These are phyloP conservation scores for Drosophila nannoptera DNA, from an alignment of 1,140 invertebrate species.

Conservation along the genomic window DNA sequence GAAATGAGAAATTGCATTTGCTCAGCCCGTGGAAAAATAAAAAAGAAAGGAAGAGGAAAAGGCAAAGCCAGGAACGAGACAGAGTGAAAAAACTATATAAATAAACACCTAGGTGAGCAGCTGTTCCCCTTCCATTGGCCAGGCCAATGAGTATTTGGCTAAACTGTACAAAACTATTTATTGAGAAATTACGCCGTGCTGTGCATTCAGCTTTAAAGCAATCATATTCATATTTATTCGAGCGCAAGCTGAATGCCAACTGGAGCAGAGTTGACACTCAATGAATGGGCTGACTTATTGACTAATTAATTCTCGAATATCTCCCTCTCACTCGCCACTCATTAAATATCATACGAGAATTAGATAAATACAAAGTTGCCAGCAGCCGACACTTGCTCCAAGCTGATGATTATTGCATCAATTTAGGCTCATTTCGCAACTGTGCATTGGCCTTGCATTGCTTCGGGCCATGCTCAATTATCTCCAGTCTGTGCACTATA, in stretches of 20 bases:
- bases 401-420: too few relatives aligned
- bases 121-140: neutral
- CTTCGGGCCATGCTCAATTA: too few relatives aligned
- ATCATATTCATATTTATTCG: neutral
- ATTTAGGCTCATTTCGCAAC: too few relatives aligned
- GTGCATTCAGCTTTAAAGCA: neutral
- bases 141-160: neutral
- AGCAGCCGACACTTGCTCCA: too few relatives aligned
- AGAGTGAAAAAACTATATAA: constrained; percentile 23
- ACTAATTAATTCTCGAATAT: too few relatives aligned
- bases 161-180: constrained; percentile 13
- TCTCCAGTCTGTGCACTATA: too few relatives aligned
- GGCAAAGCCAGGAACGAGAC: too few relatives aligned
- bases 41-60: neutral
- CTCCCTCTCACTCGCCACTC: too few relatives aligned
- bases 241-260: neutral
- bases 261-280: neutral
- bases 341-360: too few relatives aligned
- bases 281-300: too few relatives aligned
- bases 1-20: constrained; percentile 66
- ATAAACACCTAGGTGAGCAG: constrained; percentile 13
- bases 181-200: neutral
- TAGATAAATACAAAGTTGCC: too few relatives aligned
- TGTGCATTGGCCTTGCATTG: too few relatives aligned
- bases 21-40: neutral